These are phyloP conservation scores for Caradrina clavipalpis DNA, from an alignment of 2,888 invertebrate genomes.

Conservation along the genomic window DNA sequence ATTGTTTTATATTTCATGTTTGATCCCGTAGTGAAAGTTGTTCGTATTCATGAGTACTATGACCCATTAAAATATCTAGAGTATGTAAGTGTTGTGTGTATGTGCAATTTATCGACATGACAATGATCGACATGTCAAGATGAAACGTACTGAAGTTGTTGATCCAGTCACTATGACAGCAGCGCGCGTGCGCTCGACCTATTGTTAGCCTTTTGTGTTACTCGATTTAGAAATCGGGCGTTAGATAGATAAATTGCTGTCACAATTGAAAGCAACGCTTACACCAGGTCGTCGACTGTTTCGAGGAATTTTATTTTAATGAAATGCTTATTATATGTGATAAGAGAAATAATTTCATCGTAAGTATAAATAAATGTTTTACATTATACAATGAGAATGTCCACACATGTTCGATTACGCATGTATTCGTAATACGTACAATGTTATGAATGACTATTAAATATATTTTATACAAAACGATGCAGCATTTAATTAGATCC, in stretches of 20 bases:
- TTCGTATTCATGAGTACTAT: no score
- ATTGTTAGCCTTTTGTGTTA: background rate
- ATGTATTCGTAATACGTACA: slow-evolving; percentile 45
- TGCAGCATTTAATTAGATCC: slow-evolving; percentile 16
- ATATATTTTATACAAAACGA: slow-evolving; percentile 64
- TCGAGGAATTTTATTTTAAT: slow-evolving; percentile 57
- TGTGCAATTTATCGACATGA: no score
- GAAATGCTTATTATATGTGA: slow-evolving; percentile 43
- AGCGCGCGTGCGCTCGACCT: no score
- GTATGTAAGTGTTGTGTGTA: background rate
- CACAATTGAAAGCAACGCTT: slow-evolving; percentile 55
- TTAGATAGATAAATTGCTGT: slow-evolving; percentile 51
- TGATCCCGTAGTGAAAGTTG: no score
- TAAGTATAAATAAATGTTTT: slow-evolving; percentile 60
- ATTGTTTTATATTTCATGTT: no score
- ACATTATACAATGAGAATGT: slow-evolving; percentile 36
- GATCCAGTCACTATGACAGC: no score
- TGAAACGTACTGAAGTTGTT: no score
- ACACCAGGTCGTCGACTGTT: slow-evolving; percentile 59
- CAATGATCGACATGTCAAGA: no score
- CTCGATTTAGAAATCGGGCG: background rate
- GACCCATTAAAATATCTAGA: no score
- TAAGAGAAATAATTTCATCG: slow-evolving; percentile 52
- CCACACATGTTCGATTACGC: slow-evolving; percentile 37
- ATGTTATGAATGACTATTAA: slow-evolving; percentile 58